A percentile compares a stretch with the other conserved stretches of the same genome.
Evolutionary conservation across 2,797 vertebrate genomes (phyloP).

Genomic region (Bovichtus variegatus): DNA sequence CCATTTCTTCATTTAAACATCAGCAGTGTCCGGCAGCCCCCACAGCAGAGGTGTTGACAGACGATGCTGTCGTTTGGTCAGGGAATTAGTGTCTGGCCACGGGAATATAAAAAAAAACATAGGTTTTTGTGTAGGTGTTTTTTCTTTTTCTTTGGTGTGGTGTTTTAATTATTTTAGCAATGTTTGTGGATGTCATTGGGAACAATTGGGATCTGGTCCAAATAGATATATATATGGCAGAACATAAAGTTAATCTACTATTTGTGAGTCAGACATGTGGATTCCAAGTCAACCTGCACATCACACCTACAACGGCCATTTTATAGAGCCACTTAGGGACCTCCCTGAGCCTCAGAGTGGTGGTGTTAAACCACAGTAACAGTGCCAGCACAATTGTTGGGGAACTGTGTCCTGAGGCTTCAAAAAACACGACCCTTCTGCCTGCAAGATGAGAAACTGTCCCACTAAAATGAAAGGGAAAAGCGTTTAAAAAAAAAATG

Average conservation of each 20-base stretch:
- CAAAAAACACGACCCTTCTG: conserved; percentile 9
- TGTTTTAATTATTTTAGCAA: conserved; percentile 2
- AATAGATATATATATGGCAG: no score
- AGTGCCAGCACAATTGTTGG: conserved; percentile 13
- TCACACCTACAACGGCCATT: conserved; percentile 74
- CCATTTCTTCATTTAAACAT: conserved; percentile 29
- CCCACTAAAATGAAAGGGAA: conserved; percentile 21
- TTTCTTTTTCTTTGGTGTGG: conserved; percentile 4
- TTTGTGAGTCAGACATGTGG: conserved; percentile 52
- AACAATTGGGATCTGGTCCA: conserved; percentile 46
- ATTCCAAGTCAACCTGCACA: conserved; percentile 34
- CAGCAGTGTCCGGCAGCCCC: conserved; percentile 29
- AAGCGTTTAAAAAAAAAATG: conserved; percentile 34
- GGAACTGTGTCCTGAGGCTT: conserved; percentile 36
- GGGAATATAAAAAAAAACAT: conserved; percentile 4
- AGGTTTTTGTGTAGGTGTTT: no score
- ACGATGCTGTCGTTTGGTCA: conserved; percentile 17
- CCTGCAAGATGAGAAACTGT: conserved; percentile 33
- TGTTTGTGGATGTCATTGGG: conserved; percentile 57
- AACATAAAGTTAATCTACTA: no score
- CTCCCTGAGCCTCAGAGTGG: conserved; percentile 25
- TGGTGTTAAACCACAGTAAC: conserved; percentile 41
- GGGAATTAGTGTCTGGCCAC: not conserved
- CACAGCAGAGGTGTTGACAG: conserved; percentile 21
- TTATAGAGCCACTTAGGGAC: conserved; percentile 59